Percentiles rank a stretch among this genome's conserved stretches.
These are phyloP conservation scores for Columba livia DNA, from an alignment of 2,113 vertebrate genomes.

Conservation along the genomic window DNA sequence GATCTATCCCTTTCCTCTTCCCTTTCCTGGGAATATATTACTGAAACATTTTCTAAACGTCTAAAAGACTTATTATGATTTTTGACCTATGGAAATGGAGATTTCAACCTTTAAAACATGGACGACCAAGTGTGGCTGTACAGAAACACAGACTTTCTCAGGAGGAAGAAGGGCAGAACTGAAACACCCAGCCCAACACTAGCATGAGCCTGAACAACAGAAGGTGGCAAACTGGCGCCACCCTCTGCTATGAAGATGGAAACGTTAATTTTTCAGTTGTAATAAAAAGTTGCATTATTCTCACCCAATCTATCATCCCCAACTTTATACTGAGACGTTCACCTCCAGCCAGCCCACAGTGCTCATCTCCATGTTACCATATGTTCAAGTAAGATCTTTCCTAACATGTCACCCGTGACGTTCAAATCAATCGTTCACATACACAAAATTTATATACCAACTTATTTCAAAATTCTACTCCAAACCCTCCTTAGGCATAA, in stretches of 20 bases:
- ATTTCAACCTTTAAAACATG: not conserved
- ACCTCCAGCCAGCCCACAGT: not conserved
- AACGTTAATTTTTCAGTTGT: conserved; percentile 35
- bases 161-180: accelerated
- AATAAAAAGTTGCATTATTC: not conserved
- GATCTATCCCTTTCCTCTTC: not conserved
- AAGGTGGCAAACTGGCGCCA: not conserved
- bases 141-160: not conserved
- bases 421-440: not conserved
- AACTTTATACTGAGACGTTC: not conserved
- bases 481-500: not conserved
- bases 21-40: not conserved
- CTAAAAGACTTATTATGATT: not conserved
- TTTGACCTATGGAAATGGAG: not conserved
- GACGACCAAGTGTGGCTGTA: accelerated
- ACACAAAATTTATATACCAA: not conserved
- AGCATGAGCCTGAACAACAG: conserved; percentile 64
- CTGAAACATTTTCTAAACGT: not conserved
- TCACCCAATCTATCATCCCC: not conserved
- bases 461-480: not conserved
- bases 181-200: not conserved
- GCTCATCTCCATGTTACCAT: not conserved
- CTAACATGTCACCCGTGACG: not conserved
- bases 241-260: not conserved
- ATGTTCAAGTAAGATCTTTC: not conserved